Evolutionary conservation across 2,888 invertebrate genomes (phyloP).

Genomic region (Sesia bembeciformis): DNA sequence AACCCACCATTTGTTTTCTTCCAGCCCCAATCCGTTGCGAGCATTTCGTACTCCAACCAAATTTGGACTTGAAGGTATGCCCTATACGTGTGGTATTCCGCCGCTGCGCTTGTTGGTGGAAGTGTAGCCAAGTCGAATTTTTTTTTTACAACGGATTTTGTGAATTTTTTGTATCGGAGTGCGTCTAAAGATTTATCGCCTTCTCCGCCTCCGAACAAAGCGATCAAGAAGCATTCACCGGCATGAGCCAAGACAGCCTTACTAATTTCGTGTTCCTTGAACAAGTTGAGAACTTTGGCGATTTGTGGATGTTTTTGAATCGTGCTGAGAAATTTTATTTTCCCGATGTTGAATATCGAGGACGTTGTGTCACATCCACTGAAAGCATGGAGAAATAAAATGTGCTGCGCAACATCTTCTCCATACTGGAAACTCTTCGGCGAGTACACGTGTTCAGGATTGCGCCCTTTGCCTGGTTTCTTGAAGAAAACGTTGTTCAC

Average conservation of each 20-base stretch:
- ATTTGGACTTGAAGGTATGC: slow-evolving; percentile 9
- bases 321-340: slow-evolving; percentile 3
- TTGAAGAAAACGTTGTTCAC: slow-evolving; percentile 5
- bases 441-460: slow-evolving; percentile 7
- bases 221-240: slow-evolving; percentile 7
- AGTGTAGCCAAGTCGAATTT: slow-evolving; percentile 5
- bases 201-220: slow-evolving; percentile 7
- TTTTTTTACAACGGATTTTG: slow-evolving; percentile 3
- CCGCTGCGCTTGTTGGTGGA: slow-evolving; percentile 6
- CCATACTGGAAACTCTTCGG: slow-evolving; percentile 3
- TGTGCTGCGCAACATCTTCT: slow-evolving; percentile 2
- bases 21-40: slow-evolving; percentile 7
- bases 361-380: slow-evolving; percentile 6
- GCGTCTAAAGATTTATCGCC: slow-evolving; percentile 7
- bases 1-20: not conserved
- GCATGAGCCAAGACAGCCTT: slow-evolving; percentile 2
- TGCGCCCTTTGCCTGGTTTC: slow-evolving; percentile 9
- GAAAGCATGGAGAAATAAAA: slow-evolving; percentile 7
- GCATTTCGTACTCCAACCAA: slow-evolving; percentile 7
- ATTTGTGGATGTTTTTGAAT: slow-evolving; percentile 4
- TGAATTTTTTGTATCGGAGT: slow-evolving; percentile 9
- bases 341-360: slow-evolving; percentile 4
- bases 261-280: slow-evolving; percentile 3
- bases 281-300: slow-evolving; percentile 8
- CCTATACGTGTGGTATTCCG: slow-evolving; percentile 7